Percentiles rank a stretch among this genome's conserved stretches.
phyloP scores from a whole-genome alignment of 2,888 invertebrate species.

The Harmothoe impar region DNA sequence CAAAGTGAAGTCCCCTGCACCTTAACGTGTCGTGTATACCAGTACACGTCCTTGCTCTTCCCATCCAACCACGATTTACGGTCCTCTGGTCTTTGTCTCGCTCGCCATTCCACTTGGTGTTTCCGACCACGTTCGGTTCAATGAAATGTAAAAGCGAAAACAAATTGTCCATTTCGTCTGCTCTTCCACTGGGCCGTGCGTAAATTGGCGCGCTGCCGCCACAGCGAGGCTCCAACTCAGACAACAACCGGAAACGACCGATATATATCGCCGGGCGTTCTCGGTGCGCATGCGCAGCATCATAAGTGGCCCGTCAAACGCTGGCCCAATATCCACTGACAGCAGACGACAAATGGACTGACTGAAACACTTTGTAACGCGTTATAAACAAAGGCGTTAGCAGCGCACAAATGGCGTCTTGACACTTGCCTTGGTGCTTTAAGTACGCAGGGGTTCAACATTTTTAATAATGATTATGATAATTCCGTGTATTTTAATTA shows the following conservation, averaged over 20 bases:
- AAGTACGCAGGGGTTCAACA: too few species aligned
- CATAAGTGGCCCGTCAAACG: conserved; percentile 45
- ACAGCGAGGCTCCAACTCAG: conserved; percentile 42
- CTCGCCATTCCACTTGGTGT: conserved; percentile 12
- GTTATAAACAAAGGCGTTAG: not conserved
- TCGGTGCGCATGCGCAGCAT: conserved; percentile 21
- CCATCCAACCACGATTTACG: conserved; percentile 27
- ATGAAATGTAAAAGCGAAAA: conserved; percentile 63
- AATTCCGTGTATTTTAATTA: too few species aligned
- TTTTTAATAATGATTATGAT: too few species aligned
- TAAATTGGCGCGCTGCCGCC: conserved; percentile 60
- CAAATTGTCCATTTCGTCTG: conserved; percentile 60
- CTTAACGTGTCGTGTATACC: not conserved
- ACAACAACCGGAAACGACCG: conserved; percentile 53
- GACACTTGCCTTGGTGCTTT: not conserved
- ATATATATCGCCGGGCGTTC: conserved; percentile 31
- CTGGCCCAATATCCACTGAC: conserved; percentile 14
- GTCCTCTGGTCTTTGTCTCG: conserved; percentile 37
- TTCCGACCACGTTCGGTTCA: conserved; percentile 49
- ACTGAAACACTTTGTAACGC: not conserved
- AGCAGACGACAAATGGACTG: not conserved
- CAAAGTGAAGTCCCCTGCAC: not conserved
- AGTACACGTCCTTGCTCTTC: not conserved
- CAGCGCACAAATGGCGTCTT: not conserved
- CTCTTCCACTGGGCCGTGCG: conserved; percentile 42